phyloP scores from a whole-genome alignment of 1,140 invertebrate genomes.

The Cotesia glomerata region DNA sequence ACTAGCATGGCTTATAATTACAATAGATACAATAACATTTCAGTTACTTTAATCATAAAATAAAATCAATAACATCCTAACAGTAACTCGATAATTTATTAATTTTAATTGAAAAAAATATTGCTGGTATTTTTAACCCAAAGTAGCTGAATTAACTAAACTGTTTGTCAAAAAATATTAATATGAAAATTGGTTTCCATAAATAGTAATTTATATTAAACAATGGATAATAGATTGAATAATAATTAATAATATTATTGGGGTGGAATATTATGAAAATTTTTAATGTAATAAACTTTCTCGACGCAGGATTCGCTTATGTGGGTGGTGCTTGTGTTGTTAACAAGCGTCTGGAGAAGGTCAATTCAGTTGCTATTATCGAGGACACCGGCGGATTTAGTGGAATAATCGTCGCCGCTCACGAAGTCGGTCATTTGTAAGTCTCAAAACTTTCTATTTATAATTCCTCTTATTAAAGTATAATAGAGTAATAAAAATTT shows the following conservation, averaged over 20 bases:
- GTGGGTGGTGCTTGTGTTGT: slow-evolving; percentile 95
- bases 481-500: background rate
- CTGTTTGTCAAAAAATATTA: background rate
- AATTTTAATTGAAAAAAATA: background rate
- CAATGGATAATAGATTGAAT: too few relatives aligned
- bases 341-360: slow-evolving; percentile 93
- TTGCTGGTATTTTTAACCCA: background rate
- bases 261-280: too few relatives aligned
- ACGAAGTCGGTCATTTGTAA: slow-evolving; percentile 97
- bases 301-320: slow-evolving; percentile 85
- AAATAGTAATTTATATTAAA: background rate
- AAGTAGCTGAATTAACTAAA: background rate
- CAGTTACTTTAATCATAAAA: background rate
- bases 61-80: background rate
- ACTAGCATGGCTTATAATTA: slow-evolving; percentile 42
- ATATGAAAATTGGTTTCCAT: background rate
- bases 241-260: too few relatives aligned
- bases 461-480: background rate
- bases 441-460: slow-evolving; percentile 54
- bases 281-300: slow-evolving; percentile 30
- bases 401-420: slow-evolving; percentile 94
- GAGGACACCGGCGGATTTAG: slow-evolving; percentile 96
- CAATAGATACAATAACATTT: slow-evolving; percentile 35
- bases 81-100: background rate
- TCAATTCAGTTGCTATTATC: slow-evolving; percentile 95